phyloP scores from a whole-genome alignment of 2,113 vertebrate species.

The Thunnus thynnus region DNA sequence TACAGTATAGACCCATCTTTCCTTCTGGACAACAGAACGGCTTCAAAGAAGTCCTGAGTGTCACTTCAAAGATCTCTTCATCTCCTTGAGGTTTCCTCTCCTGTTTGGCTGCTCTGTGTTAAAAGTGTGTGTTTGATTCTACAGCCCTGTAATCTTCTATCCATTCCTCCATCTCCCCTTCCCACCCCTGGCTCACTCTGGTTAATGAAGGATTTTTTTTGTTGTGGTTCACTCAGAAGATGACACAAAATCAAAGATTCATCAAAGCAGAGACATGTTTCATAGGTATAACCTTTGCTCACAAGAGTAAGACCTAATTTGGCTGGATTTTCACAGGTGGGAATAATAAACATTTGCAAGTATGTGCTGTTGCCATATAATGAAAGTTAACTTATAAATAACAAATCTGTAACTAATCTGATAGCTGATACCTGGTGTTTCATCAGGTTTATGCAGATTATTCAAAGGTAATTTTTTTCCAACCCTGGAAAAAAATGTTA shows the following conservation, averaged over 20 bases:
- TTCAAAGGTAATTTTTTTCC: conserved; percentile 11
- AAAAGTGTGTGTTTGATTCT: conserved; percentile 71
- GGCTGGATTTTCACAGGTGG: conserved; percentile 10
- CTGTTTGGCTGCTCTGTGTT: conserved; percentile 53
- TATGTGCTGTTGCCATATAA: conserved; percentile 1
- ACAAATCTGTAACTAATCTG: neutral
- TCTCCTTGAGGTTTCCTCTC: conserved; percentile 66
- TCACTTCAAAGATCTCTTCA: conserved; percentile 77
- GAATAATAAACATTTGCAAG: conserved; percentile 12
- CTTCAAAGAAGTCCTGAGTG: conserved; percentile 73
- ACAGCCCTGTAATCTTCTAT: conserved; percentile 51
- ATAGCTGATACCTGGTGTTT: neutral
- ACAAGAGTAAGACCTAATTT: conserved; percentile 23
- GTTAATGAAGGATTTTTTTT: conserved; percentile 62
- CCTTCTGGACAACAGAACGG: conserved; percentile 63
- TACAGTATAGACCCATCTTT: conserved; percentile 40
- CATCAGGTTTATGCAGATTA: conserved; percentile 7
- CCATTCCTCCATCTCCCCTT: conserved; percentile 21
- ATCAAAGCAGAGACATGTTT: conserved; percentile 48
- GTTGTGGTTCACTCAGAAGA: conserved; percentile 49
- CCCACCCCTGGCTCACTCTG: conserved; percentile 35
- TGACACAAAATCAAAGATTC: conserved; percentile 67
- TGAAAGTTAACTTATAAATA: neutral
- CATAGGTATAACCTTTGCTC: conserved; percentile 24
- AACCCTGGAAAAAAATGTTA: neutral